Base-by-base conservation (phyloP, 2,888 invertebrate species). In the Cylindroiulus punctatus region DNA sequence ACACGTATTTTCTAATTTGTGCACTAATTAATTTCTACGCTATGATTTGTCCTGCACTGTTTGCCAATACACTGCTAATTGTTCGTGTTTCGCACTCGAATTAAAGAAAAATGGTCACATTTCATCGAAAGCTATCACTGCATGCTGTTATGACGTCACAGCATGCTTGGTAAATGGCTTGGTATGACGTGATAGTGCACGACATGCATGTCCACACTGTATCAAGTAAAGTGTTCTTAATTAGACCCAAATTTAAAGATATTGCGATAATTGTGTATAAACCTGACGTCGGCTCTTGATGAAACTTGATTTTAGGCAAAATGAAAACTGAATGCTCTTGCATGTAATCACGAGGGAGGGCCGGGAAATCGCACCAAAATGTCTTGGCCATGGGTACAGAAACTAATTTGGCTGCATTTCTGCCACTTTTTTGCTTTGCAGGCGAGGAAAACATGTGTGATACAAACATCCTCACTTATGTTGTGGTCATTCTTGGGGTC, bases 401-500 rank as follows among this genome's bases (percentile, higher is more conserved):
- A 32, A 81, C 81, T 81, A 81, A 81, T 81, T 81, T 19, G 81
- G 81, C 32, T 81, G 42, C 84, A 81, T 85, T 85, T 85, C 85
- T 85, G 47, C 26, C 32, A n/a, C 22, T 57, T 85, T 85, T 85
- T 86, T 32, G 81, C 86, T 86, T 86, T 86, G 42, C 84, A 86
- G 86, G 57, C 32, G n/a, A 42, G 84, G 86, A 86, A 36, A 42
- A 42, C 47, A 86, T 47, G 32, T 86, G 81, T 86, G 84, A 82
- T 52, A 86, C 47, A 86, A 82, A 26, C 84, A 84, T 86, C 84
- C 86, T 84, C 86, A 86, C 82, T 52, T 52, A 52, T 86, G 86
- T 86, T 86, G 86, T 86, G 86, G 86, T 86, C 86, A 86, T 86
- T 84, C 86, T 86, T 84, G 86, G 86, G 86, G 83, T 86, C 65